phyloP scores from a whole-genome alignment of 2,888 invertebrate genomes.

The Silvanus unidentatus region DNA sequence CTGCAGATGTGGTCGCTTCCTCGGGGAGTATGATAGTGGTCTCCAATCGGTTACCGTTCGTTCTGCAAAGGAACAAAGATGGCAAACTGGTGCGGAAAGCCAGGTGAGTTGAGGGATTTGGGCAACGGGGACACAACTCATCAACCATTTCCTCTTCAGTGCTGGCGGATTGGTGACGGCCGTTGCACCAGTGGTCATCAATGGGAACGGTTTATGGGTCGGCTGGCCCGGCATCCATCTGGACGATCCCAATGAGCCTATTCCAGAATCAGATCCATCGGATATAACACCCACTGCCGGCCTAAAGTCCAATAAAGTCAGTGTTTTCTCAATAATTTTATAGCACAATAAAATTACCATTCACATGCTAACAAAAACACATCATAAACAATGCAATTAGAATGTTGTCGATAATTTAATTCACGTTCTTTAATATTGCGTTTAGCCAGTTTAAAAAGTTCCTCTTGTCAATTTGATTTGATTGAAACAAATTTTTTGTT shows the following conservation, averaged over 20 bases:
- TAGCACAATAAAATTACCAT: too few species aligned
- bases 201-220: slow-evolving; percentile 80
- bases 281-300: slow-evolving; percentile 85
- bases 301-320: slow-evolving; percentile 72
- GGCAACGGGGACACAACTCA: not conserved
- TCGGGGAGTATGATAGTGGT: slow-evolving; percentile 81
- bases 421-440: too few species aligned
- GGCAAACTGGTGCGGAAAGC: slow-evolving; percentile 75
- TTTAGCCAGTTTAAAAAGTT: too few species aligned
- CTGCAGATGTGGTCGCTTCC: slow-evolving; percentile 44
- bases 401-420: too few species aligned
- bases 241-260: slow-evolving; percentile 67
- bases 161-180: slow-evolving; percentile 88
- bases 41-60: slow-evolving; percentile 85
- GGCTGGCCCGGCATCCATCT: slow-evolving; percentile 87
- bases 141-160: slow-evolving; percentile 49
- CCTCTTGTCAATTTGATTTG: too few species aligned
- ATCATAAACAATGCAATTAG: too few species aligned
- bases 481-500: too few species aligned
- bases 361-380: too few species aligned
- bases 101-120: slow-evolving; percentile 56
- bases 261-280: slow-evolving; percentile 80
- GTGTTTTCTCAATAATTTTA: too few species aligned
- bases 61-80: slow-evolving; percentile 67
- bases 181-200: slow-evolving; percentile 83